These are phyloP conservation scores for Oxytorus armatus DNA, from an alignment of 2,888 invertebrate species.

Conservation along the genomic window DNA sequence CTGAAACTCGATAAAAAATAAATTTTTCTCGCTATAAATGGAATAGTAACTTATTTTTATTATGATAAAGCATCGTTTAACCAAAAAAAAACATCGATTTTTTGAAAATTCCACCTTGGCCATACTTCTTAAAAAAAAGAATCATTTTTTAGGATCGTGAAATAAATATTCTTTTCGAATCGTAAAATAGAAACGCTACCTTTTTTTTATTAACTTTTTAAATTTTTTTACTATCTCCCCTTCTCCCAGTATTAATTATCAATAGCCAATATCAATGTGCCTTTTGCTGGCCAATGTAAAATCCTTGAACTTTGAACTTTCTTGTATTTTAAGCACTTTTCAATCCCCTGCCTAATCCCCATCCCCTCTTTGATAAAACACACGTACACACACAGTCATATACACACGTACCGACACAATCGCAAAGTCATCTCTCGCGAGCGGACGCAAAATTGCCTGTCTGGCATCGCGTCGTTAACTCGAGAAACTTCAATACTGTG, in stretches of 20 bases:
- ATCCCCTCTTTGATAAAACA: constrained; percentile 11
- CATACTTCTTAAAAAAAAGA: too few species aligned
- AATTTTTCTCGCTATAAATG: too few species aligned
- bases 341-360: not conserved
- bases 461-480: constrained; percentile 60
- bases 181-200: too few species aligned
- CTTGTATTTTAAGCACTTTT: not conserved
- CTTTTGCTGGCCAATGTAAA: not conserved
- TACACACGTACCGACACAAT: too few species aligned
- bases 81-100: too few species aligned
- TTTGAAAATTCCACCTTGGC: too few species aligned
- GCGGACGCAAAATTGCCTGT: too few species aligned
- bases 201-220: not conserved
- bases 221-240: not conserved
- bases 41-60: too few species aligned
- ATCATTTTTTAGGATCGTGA: too few species aligned
- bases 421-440: constrained; percentile 24
- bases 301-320: not conserved
- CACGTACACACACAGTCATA: constrained; percentile 3
- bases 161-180: too few species aligned
- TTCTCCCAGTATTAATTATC: not conserved
- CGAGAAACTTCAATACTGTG: constrained; percentile 56
- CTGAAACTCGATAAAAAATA: too few species aligned
- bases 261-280: not conserved
- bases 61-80: too few species aligned